Evolutionary conservation across 2,113 vertebrate genomes (phyloP).

Genomic region (Xiphophorus hellerii): DNA sequence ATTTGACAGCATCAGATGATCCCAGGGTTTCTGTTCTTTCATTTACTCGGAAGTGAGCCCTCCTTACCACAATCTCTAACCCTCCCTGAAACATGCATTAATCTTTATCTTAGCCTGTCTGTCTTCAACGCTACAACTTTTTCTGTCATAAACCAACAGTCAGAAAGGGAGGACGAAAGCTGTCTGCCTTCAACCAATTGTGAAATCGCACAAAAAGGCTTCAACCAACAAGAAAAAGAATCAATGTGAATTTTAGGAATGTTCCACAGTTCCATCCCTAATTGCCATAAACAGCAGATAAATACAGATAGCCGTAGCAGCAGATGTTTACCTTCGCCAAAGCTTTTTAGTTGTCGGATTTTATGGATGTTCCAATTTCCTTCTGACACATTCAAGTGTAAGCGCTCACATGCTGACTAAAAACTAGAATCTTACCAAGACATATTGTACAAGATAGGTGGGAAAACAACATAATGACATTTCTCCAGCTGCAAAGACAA

Average conservation of each 20-base stretch:
- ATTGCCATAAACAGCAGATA: constrained; percentile 44
- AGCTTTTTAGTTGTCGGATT: constrained; percentile 54
- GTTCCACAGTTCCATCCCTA: constrained; percentile 17
- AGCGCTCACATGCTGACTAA: constrained; percentile 46
- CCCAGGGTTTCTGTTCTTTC: constrained; percentile 27
- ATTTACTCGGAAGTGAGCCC: constrained; percentile 48
- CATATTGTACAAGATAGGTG: constrained; percentile 2
- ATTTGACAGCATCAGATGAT: constrained; percentile 26
- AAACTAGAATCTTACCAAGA: constrained; percentile 42
- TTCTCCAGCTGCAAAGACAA: constrained; percentile 47
- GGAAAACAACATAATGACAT: constrained; percentile 35
- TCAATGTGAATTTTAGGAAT: not conserved
- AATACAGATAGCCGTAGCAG: constrained; percentile 24
- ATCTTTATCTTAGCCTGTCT: not conserved
- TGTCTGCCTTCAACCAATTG: not conserved
- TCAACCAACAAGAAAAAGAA: not conserved
- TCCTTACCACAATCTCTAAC: not conserved
- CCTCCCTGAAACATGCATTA: not conserved
- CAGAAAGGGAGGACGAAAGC: not conserved
- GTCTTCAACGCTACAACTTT: not conserved
- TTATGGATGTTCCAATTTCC: constrained; percentile 52
- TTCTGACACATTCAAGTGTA: constrained; percentile 41
- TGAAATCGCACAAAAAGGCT: not conserved
- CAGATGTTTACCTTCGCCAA: constrained; percentile 56
- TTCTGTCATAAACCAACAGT: no score